Base-by-base conservation (phyloP, 2,113 vertebrate species). In the Notothenia coriiceps region DNA sequence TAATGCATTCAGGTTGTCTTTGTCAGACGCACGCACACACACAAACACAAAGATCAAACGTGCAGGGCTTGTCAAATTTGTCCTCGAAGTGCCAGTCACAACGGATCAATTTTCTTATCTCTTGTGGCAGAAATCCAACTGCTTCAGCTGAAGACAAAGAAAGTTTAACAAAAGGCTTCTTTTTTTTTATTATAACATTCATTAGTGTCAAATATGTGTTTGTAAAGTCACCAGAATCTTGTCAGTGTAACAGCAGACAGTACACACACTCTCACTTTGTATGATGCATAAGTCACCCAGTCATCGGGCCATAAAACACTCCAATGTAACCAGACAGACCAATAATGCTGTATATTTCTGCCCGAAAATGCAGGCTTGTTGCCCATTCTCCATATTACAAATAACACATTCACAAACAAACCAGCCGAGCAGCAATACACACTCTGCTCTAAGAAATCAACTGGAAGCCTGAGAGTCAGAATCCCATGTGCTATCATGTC, bases 31-130 rank as follows among this genome's bases (percentile, higher is more conserved):
- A 3, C 25, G 75, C 9, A 29, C 29, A 40, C 20, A 62, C 40
- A 25, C 17, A 73, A 74, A 22, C 5, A 51, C 33, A 46, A 54
- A 71, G 62, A 84, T 68, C 47, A 84, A 78, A 79, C 40, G 85
- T 91, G 94, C 74, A 96, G 85, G 55, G 95, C 95, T 73, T 96
- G 95, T 90, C 79, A 79, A 95, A 84, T 56, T 96, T 95, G 93
- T 97, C 96, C 55, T 95, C 92, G 87, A 95, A 97, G 80, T 96
- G 94, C 95, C 97, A 96, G 83, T 97, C 94, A 86, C 95, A 94
- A 22, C 95, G 94, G 75, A 96, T 91, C 76, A 95, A 96, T 71
- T 96, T 94, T 90, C 95, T 95, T 81, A 97, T 93, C 82, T 96
- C 95, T 96, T 95, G 88, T 61, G 43, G 50, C 61, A 80, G 47